Percentiles rank a stretch among this genome's conserved stretches.
These are phyloP conservation scores for Zaprionus taronus DNA, from an alignment of 1,140 invertebrate genomes.

Conservation along the genomic window DNA sequence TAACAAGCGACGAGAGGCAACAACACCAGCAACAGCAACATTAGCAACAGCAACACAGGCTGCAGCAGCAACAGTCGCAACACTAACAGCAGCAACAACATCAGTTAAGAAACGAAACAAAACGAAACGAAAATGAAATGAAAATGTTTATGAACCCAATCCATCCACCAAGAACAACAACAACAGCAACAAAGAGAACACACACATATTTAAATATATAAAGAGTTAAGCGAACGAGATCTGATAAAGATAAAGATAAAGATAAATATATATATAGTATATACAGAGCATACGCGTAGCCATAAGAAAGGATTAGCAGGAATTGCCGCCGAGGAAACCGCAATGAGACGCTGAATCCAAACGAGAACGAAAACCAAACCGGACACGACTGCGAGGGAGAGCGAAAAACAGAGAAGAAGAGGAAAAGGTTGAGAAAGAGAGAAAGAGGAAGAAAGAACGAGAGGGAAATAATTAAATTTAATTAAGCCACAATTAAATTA, in stretches of 20 bases:
- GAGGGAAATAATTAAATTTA: constrained; percentile 22
- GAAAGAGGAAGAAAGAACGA: neutral
- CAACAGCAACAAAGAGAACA: constrained; percentile 28
- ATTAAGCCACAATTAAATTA: constrained; percentile 22
- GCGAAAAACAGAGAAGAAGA: neutral
- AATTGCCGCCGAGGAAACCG: neutral
- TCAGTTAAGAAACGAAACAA: constrained; percentile 13
- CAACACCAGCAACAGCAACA: neutral
- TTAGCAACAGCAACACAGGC: constrained; percentile 4
- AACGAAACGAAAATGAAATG: constrained; percentile 9
- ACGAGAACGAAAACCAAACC: neutral
- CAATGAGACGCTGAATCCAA: constrained; percentile 5
- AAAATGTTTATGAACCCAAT: constrained; percentile 61
- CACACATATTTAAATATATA: constrained; percentile 14
- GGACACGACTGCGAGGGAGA: neutral
- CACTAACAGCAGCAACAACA: constrained; percentile 14
- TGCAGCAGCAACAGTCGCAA: constrained; percentile 7
- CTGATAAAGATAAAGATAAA: constrained; percentile 9
- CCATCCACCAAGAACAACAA: constrained; percentile 58
- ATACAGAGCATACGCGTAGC: neutral
- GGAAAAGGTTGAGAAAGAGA: neutral
- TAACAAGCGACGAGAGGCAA: constrained; percentile 22
- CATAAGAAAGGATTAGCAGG: neutral
- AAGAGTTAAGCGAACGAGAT: neutral
- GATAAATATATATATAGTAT: neutral